Evolutionary conservation across 2,888 invertebrate genomes (phyloP).

Genomic region (Microplitis deprimator): DNA sequence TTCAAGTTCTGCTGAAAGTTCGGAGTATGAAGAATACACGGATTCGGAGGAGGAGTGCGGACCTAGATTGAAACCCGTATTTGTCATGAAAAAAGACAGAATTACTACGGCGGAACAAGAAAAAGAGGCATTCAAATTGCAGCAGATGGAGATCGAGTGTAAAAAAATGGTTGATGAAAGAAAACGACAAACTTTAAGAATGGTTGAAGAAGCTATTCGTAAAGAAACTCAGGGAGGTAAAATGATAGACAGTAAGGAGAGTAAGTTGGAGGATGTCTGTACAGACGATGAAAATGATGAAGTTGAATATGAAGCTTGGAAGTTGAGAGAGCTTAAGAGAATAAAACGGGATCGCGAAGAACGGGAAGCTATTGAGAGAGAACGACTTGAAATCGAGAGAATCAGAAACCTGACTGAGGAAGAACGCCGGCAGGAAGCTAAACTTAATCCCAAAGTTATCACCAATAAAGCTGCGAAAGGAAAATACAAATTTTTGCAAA

Average conservation of each 20-base stretch:
- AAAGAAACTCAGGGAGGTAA: constrained; percentile 79
- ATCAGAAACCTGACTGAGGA: constrained; percentile 96
- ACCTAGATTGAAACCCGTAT: constrained; percentile 93
- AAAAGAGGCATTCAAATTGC: constrained; percentile 86
- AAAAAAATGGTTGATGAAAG: constrained; percentile 91
- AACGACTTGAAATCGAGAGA: constrained; percentile 89
- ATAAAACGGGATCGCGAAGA: constrained; percentile 97
- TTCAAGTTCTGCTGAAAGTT: constrained; percentile 77
- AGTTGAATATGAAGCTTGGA: constrained; percentile 98
- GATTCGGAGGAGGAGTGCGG: constrained; percentile 94
- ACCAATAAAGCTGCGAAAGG: constrained; percentile 97
- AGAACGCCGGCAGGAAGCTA: constrained; percentile 89
- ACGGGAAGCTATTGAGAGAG: constrained; percentile 89
- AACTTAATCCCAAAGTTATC: constrained; percentile 91
- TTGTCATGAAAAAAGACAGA: constrained; percentile 92
- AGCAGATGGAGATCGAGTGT: constrained; percentile 87
- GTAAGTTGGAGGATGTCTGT: constrained; percentile 87
- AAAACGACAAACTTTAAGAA: constrained; percentile 86
- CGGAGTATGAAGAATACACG: constrained; percentile 88
- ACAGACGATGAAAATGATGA: constrained; percentile 98
- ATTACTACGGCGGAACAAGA: constrained; percentile 97
- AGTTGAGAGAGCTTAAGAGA: constrained; percentile 94
- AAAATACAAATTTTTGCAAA: constrained; percentile 99
- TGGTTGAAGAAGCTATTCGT: constrained; percentile 91
- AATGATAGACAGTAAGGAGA: constrained; percentile 79